Evolutionary conservation across 2,888 invertebrate genomes (phyloP), one percentile per base, ranked within the genome.

Genomic region (Athalia rosae): DNA sequence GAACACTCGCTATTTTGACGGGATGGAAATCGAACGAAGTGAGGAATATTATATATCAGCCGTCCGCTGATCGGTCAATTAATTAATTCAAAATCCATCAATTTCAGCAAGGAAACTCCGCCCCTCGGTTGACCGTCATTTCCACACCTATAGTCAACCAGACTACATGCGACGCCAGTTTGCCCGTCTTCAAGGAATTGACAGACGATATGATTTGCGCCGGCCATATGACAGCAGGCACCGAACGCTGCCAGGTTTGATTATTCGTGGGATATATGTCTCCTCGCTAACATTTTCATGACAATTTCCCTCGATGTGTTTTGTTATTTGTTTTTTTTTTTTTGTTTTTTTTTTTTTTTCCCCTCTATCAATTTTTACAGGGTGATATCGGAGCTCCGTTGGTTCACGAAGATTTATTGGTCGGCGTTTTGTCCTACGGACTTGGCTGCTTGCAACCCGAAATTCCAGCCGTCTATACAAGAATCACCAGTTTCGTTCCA

Each of bases 351-450:
- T 4, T 63, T 47, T 47, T 43, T 1, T 9, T 63, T 63, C 63
- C 6, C 61, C 41, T 41, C 28, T 66, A 11, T 59, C 9, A 11
- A 59, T n/a, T 6, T 3, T 3, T 58, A 58, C 4, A 88, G 82
- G 87, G 89, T 45, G 89, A 89, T 76, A 87, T 87, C 3, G 89
- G 90, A 28, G 88, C 89, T 4, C 88, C 90, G 2, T 77, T 90
- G 58, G 84, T 84, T 3, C 78, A 82, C 7, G 81, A 85, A 59
- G 84, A 83, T 4, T 80, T 81, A 28, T 86, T 88, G 77, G 84
- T 85, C 77, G 89, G 89, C 59, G 85, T 89, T 76, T 87, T 89
- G 50, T 90, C 89, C 15, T 89, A 86, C 87, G 88, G 88, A 58
- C 64, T 73, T 28, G 84, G 86, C 7, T 90, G 89, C 79, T 86